phyloP scores from a whole-genome alignment of 2,888 invertebrate genomes.

The Hofmannophila pseudospretella region DNA sequence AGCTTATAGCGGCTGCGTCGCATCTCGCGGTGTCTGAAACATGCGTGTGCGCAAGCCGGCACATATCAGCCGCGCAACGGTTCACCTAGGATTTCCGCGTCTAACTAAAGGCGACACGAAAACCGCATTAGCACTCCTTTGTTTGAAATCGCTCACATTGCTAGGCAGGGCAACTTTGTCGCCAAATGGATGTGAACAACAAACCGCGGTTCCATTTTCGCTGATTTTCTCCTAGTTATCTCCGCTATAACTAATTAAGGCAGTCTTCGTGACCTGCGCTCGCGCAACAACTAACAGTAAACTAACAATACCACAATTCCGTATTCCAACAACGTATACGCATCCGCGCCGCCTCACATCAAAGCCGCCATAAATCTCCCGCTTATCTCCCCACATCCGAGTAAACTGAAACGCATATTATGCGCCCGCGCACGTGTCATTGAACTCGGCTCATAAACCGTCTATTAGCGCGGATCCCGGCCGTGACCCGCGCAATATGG shows the following conservation, averaged over 20 bases:
- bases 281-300: constrained; percentile 39
- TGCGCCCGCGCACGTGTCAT: constrained; percentile 18
- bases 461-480: constrained; percentile 44
- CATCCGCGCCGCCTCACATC: constrained; percentile 30
- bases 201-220: no score
- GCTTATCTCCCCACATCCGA: constrained; percentile 30
- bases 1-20: background rate
- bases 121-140: constrained; percentile 41
- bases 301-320: constrained; percentile 25
- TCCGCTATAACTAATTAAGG: no score
- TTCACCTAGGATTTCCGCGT: constrained; percentile 34
- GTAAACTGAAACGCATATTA: constrained; percentile 23
- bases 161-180: no score
- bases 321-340: constrained; percentile 40
- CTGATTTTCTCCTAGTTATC: no score
- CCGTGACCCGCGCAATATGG: constrained; percentile 67
- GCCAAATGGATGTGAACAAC: no score
- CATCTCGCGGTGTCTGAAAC: background rate
- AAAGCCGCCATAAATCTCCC: constrained; percentile 39
- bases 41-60: no score
- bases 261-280: no score
- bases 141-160: no score
- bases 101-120: constrained; percentile 28
- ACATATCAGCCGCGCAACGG: constrained; percentile 26
- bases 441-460: constrained; percentile 21